Percentiles rank a stretch among this genome's conserved stretches.
phyloP scores from a whole-genome alignment of 2,113 vertebrate genomes.

The Cyprinodon tularosa region DNA sequence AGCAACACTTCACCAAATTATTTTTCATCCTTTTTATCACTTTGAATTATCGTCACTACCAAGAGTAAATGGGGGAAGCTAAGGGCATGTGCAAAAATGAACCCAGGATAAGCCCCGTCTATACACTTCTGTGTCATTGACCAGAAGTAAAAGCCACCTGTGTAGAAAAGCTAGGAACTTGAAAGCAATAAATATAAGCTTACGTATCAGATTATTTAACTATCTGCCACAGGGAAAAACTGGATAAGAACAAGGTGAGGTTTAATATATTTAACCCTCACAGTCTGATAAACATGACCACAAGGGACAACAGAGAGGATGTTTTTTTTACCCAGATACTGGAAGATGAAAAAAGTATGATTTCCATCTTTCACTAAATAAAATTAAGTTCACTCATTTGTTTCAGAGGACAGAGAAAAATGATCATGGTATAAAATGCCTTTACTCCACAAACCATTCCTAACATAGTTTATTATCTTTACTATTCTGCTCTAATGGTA shows the following conservation, averaged over 20 bases:
- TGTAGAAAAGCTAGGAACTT: constrained; percentile 11
- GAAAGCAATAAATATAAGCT: constrained; percentile 8
- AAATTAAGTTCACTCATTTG: constrained; percentile 45
- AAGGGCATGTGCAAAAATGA: constrained; percentile 40
- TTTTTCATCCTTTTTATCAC: constrained; percentile 60
- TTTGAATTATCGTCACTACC: constrained; percentile 51
- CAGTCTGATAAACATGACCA: constrained; percentile 25
- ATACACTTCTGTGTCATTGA: constrained; percentile 6
- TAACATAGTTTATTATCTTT: constrained; percentile 19
- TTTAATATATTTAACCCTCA: constrained; percentile 33
- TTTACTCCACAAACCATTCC: constrained; percentile 30
- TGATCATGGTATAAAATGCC: constrained; percentile 47
- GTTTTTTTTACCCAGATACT: constrained; percentile 18
- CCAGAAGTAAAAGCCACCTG: constrained; percentile 13
- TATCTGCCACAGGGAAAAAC: constrained; percentile 63
- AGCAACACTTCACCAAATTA: constrained; percentile 38
- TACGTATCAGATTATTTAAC: constrained; percentile 24
- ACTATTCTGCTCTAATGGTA: constrained; percentile 32
- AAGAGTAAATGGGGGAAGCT: constrained; percentile 30
- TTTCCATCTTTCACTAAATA: constrained; percentile 57
- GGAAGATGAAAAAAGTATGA: constrained; percentile 44
- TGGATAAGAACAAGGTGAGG: constrained; percentile 23
- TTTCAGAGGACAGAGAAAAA: constrained; percentile 10
- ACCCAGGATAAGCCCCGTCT: constrained; percentile 25
- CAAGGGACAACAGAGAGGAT: constrained; percentile 24